Base-by-base conservation (phyloP, 2,797 vertebrate species). In the Acridotheres tristis region DNA sequence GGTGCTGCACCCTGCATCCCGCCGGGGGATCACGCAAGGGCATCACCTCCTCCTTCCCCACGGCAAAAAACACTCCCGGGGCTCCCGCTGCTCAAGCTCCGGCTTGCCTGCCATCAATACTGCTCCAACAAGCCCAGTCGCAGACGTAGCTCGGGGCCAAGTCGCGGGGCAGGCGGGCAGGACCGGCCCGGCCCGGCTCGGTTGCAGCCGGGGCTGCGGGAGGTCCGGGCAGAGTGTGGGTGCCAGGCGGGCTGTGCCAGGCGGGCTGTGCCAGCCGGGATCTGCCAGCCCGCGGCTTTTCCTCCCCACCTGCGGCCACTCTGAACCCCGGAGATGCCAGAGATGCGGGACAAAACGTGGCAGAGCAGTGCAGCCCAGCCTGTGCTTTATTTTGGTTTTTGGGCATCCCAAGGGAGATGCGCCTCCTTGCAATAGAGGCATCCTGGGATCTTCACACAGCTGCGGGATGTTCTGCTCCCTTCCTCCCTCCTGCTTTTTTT, bases 131-230 rank as follows among this genome's bases (percentile, higher is more conserved):
- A 81, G 94, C 86, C 34, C 66, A 5, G 17, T 75, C 2, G 36
- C 96, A 96, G 96, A 95, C 94, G 7, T 95, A 95, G 96, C 96
- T 95, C 67, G 32, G 77, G 96, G 96, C 95, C 90, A 95, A 93
- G 80, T 85, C 9, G 58, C 18, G 84, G 83, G 90, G 80, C 69
- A 55, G 85, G 32, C 5, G 50, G 90, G 45, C 25, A 27, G 96
- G 73, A 75, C 62, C 85, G 8, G 93, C 88, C 13, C 22, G 62
- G 77, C 63, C 23, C 76, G 65, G 78, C 88, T 93, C 76, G 65
- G 78, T 85, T 93, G 63, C 75, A 79, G 93, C 78, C 91, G 89
- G 91, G 84, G 11, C 87, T 79, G 81, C 9, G 59, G 91, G 91
- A 94, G 92, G 61, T 81, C 89, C 50, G 78, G 88, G 68, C 5